Evolutionary conservation across 2,888 invertebrate genomes (phyloP), one percentile per base, ranked within the genome.

Genomic region (Drosophila rellima): DNA sequence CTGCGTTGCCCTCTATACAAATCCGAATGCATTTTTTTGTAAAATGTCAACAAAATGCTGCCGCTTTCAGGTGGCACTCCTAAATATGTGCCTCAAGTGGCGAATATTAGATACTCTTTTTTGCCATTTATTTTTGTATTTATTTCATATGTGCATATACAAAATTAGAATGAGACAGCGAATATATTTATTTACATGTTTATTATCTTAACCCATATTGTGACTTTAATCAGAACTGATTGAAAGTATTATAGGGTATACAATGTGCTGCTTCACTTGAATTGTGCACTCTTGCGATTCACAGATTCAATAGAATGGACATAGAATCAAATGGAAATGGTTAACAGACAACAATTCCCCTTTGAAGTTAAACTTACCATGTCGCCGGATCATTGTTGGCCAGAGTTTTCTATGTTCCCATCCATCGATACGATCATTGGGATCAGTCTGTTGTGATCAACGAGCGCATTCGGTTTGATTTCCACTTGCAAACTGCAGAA

Each of bases 311-410:
- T 69, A 54, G 66, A 73, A 62, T 65, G 55, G 35, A 18, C 33
- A 60, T 55, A 60, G 71, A 71, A 72, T 33, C 29, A 31, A 54
- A 70, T 50, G 18, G 44, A 37, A 17, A 64, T 29, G 54, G 18
- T 23, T n/a, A 10, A 37, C 42, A 29, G 7, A 33, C 23, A 54
- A 82, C 82, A 88, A 85, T 74, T 65, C 51, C 37, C 80, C 50
- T 67, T 83, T 83, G 69, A 79, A 77, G 83, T 79, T 79, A 39
- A 88, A 77, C 74, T 82, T 70, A 82, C 56, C 82, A 83, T 83
- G 72, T 88, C 82, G 86, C 86, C 82, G 88, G 68, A 71, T 55
- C 50, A 82, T 82, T 82, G 76, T 88, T 54, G 15, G 8, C 0
- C 23, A 3, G 23, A 37, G 33, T 17, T 10, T 50, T 48, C 33